phyloP scores from a whole-genome alignment of 2,797 vertebrate species.

The Halcyon smyrnensis region DNA sequence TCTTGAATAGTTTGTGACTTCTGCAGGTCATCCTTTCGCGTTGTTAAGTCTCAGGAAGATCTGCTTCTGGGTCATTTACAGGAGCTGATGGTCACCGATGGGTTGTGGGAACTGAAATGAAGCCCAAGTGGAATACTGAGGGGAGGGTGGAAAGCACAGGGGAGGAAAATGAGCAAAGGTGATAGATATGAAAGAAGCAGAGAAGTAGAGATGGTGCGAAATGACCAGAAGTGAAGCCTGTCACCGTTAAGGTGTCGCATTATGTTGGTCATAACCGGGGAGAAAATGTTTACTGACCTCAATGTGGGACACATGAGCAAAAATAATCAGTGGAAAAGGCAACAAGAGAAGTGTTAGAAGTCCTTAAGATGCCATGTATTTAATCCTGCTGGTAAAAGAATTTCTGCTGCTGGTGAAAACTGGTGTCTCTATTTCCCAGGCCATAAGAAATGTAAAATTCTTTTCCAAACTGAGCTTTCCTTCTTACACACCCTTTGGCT shows the following conservation, averaged over 20 bases:
- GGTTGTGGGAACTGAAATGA: not conserved
- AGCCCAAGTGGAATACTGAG: not conserved
- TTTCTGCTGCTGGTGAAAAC: not conserved
- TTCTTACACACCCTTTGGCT: not conserved
- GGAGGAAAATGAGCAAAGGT: not conserved
- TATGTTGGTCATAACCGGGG: not conserved
- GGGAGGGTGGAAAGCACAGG: not conserved
- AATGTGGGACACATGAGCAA: not conserved
- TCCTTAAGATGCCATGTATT: not conserved
- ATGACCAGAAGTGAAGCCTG: not conserved
- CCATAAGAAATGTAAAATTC: not conserved
- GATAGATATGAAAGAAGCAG: not conserved
- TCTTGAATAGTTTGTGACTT: not conserved
- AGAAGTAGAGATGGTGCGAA: not conserved
- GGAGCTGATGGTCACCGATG: not conserved
- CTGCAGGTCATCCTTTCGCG: not conserved
- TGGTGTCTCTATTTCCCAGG: not conserved
- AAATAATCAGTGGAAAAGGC: not conserved
- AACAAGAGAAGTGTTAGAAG: not conserved
- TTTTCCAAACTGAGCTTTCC: not conserved
- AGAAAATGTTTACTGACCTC: not conserved
- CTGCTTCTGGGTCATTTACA: not conserved
- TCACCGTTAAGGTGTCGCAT: not conserved
- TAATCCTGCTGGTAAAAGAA: not conserved
- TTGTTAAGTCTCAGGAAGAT: not conserved